phyloP scores from a whole-genome alignment of 2,888 invertebrate genomes.

The Brachyptera putata region DNA sequence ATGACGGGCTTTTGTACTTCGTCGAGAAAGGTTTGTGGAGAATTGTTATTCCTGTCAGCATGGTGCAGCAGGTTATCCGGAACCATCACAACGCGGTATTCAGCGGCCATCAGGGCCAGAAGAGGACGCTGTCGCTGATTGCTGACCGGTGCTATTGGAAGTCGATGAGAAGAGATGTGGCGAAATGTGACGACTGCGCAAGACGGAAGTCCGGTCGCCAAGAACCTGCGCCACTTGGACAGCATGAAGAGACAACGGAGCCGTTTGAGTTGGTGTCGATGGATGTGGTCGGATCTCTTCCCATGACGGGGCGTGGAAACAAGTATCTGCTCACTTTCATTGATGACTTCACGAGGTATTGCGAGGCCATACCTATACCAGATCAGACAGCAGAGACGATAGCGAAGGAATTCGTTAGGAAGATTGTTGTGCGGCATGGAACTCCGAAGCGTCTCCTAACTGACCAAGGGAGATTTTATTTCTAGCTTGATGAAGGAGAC shows the following conservation, averaged over 20 bases:
- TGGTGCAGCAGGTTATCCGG: no score
- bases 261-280: slow-evolving; percentile 33
- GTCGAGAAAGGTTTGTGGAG: no score
- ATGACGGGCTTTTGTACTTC: no score
- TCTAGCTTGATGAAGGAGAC: no score
- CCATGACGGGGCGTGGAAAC: slow-evolving; percentile 18
- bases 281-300: slow-evolving; percentile 33
- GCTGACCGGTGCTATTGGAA: neutral
- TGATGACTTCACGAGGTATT: slow-evolving; percentile 15
- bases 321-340: slow-evolving; percentile 14
- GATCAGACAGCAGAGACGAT: slow-evolving; percentile 35
- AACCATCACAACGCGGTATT: no score
- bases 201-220: neutral
- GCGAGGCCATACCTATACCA: slow-evolving; percentile 30
- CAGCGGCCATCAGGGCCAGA: no score
- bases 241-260: neutral
- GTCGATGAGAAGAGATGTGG: neutral
- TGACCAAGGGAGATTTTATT: no score
- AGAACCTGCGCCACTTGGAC: neutral
- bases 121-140: no score
- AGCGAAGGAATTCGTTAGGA: slow-evolving; percentile 22
- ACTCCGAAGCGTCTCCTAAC: no score
- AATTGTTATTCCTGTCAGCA: no score
- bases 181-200: neutral
- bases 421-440: no score